phyloP scores from a whole-genome alignment of 2,888 invertebrate genomes.

The Drosophila basisetae region DNA sequence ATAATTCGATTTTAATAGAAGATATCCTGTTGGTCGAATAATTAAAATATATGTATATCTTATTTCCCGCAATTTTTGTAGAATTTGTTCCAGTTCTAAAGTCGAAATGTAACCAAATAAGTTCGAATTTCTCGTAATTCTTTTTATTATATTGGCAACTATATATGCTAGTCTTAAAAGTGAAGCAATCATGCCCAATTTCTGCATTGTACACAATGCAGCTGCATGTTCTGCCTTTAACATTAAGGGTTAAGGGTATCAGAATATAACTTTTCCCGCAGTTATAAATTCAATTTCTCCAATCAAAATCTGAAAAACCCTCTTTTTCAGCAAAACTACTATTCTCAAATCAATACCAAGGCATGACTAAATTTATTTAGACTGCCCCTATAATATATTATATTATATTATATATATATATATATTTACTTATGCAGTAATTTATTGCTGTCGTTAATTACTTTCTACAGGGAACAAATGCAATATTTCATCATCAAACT shows the following conservation, averaged over 20 bases:
- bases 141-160: no score
- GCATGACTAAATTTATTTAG: neutral
- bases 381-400: constrained; percentile 36
- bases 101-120: no score
- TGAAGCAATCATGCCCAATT: no score
- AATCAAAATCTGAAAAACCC: neutral
- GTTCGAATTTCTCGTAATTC: fast-evolving
- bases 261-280: neutral
- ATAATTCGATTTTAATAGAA: neutral
- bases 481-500: constrained; percentile 17
- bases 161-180: no score
- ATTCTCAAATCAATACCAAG: neutral
- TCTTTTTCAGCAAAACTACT: neutral
- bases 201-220: no score
- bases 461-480: neutral
- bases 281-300: neutral
- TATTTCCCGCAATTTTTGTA: no score
- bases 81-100: no score
- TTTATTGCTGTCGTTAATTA: neutral
- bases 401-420: neutral
- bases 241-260: neutral
- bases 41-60: no score
- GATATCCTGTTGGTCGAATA: no score
- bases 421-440: neutral
- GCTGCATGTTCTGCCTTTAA: neutral